A percentile compares a stretch with the other conserved stretches of the same genome.
Conservation (phyloP, 2,113 vertebrate species). For the Gobiocypris rarus region DNA sequence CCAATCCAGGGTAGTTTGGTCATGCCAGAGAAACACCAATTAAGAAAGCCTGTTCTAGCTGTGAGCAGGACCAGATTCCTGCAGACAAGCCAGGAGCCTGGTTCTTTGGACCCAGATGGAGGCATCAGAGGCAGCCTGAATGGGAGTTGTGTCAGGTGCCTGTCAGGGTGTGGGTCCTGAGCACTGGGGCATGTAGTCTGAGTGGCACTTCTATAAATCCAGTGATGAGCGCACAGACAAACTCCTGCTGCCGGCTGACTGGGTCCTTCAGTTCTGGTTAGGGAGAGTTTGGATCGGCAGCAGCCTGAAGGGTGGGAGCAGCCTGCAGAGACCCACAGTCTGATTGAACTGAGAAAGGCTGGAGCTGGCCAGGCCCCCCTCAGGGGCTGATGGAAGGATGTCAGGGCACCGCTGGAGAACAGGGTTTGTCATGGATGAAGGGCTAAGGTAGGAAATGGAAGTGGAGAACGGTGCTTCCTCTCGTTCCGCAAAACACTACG, state of each 20-base stretch:
- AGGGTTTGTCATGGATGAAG: neutral
- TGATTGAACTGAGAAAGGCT: conserved; percentile 21
- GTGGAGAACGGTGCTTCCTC: conserved; percentile 30
- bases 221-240: conserved; percentile 95
- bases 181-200: conserved; percentile 66
- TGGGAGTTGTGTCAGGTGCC: conserved; percentile 66
- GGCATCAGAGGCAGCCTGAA: conserved; percentile 51
- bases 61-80: conserved; percentile 34
- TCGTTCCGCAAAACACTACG: conserved; percentile 36
- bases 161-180: conserved; percentile 58
- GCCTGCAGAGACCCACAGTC: conserved; percentile 15
- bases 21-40: conserved; percentile 32
- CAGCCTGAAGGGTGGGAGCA: conserved; percentile 40
- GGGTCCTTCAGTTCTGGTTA: conserved; percentile 94
- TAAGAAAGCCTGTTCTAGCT: conserved; percentile 18
- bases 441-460: conserved; percentile 28
- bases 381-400: conserved; percentile 39
- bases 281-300: conserved; percentile 35
- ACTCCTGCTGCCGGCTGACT: conserved; percentile 88
- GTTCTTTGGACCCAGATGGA: conserved; percentile 2
- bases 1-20: neutral
- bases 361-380: conserved; percentile 2
- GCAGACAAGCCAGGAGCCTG: conserved; percentile 19
- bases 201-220: conserved; percentile 97
- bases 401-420: conserved; percentile 18